Evolutionary conservation across 2,113 vertebrate species (phyloP).

Genomic region (Ammodramus savannarum): DNA sequence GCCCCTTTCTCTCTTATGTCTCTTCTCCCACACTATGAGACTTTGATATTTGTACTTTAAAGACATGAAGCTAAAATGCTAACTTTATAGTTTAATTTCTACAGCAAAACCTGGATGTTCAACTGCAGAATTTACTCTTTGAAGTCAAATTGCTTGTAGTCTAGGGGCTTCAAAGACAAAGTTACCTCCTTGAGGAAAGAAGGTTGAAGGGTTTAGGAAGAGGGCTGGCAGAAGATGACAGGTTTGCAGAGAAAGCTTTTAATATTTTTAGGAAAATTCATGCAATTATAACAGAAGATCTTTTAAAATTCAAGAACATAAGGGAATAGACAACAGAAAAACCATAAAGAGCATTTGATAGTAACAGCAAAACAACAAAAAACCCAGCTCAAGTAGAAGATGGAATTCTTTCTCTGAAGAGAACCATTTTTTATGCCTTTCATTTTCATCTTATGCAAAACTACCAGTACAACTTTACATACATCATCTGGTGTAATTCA

Average conservation of each 20-base stretch:
- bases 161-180: conserved; percentile 30
- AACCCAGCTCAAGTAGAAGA: not conserved
- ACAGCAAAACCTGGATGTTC: not conserved
- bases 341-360: not conserved
- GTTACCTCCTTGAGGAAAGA: conserved; percentile 6
- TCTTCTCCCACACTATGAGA: not conserved
- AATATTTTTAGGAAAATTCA: conserved; percentile 27
- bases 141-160: conserved; percentile 12
- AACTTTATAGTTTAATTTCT: not conserved
- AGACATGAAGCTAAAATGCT: not conserved
- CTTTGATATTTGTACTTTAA: not conserved
- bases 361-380: not conserved
- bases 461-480: not conserved
- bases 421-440: not conserved
- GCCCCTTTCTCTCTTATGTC: not conserved
- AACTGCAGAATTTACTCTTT: conserved; percentile 19
- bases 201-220: not conserved
- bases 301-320: conserved; percentile 3
- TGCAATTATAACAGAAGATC: not conserved
- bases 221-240: conserved; percentile 37
- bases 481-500: not conserved
- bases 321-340: not conserved
- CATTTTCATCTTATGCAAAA: not conserved
- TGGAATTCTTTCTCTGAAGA: not conserved
- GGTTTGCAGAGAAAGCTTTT: not conserved